Conservation (phyloP, 1,140 invertebrate species). For the Panagrolaimus sp. region DNA sequence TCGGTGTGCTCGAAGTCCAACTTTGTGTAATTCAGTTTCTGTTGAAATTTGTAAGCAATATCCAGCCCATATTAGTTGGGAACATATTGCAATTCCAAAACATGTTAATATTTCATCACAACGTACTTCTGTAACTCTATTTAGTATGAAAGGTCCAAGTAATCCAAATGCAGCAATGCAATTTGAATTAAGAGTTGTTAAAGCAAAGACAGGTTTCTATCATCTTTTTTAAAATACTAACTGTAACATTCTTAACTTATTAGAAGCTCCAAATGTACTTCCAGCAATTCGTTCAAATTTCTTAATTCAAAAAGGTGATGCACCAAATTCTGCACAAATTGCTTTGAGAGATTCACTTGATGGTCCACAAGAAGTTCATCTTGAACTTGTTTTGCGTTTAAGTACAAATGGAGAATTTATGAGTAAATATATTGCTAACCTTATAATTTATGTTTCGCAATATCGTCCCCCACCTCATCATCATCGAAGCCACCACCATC, state of each 20-base stretch:
- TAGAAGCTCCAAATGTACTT: constrained; percentile 36
- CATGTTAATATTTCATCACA: constrained; percentile 56
- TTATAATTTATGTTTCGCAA: constrained; percentile 49
- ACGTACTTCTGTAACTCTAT: constrained; percentile 54
- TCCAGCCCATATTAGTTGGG: constrained; percentile 56
- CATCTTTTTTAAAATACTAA: not conserved
- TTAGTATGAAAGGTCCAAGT: constrained; percentile 52
- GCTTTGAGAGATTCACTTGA: constrained; percentile 55
- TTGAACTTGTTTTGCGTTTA: constrained; percentile 47
- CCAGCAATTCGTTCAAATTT: constrained; percentile 51
- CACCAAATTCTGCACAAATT: constrained; percentile 55
- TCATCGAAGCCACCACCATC: constrained; percentile 28
- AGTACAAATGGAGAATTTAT: constrained; percentile 40
- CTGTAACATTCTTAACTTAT: not conserved
- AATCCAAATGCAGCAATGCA: constrained; percentile 46
- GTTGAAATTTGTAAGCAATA: constrained; percentile 41
- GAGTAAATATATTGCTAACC: constrained; percentile 56
- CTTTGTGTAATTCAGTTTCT: constrained; percentile 33
- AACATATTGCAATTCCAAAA: constrained; percentile 53
- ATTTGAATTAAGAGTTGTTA: constrained; percentile 50
- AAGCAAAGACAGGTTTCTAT: constrained; percentile 35
- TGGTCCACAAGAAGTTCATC: constrained; percentile 52
- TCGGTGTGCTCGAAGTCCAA: constrained; percentile 46
- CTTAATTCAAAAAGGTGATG: constrained; percentile 53
- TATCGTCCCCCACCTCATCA: constrained; percentile 29